Evolutionary conservation across 2,888 invertebrate species (phyloP), one percentile per base, ranked within the genome.

Genomic region (Drosophila kambysellisi): DNA sequence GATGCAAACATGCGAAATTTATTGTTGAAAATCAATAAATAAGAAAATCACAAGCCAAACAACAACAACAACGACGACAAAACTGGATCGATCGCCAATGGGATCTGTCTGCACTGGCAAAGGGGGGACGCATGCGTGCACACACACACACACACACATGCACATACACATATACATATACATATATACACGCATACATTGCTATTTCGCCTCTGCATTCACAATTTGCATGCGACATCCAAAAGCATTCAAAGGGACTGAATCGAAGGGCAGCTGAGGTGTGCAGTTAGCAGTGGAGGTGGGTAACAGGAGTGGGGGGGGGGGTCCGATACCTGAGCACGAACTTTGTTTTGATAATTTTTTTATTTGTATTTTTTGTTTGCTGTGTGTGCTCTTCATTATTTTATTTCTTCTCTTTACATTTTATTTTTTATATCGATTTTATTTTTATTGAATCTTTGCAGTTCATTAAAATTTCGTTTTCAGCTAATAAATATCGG

Each of bases 1-100:
- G 93, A 91, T 91, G 91, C 91, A 90, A 90, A 92, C 92, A 92
- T 92, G 92, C 93, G 91, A 92, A 92, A 92, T 92, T 91, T 92
- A 91, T 91, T 92, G 92, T 91, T 91, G 91, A 90, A 92, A 92
- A 92, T 92, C 92, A 91, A 91, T 91, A 92, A 92, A 91, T 91
- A 88, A 92, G 85, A 89, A 88, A 87, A 91, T 87, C 88, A 85
- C 76, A 89, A 83, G 70, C 65, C 20, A 30, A 41, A 15, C 32
- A n/a, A 30, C 56, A 37, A 6, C 52, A 52, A 20, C 7, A 51
- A 60, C 65, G 29, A n/a, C 20, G 7, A 25, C 46, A 12, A 64
- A 90, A 86, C 89, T 87, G 77, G 91, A 90, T 81, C 79, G 70
- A 54, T 56, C 46, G 66, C 43, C 57, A 57, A 39, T 48, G 66